A percentile compares a stretch with the other conserved stretches of the same genome.
Evolutionary conservation across 2,888 invertebrate genomes (phyloP).

Genomic region (Megamerina dolium): DNA sequence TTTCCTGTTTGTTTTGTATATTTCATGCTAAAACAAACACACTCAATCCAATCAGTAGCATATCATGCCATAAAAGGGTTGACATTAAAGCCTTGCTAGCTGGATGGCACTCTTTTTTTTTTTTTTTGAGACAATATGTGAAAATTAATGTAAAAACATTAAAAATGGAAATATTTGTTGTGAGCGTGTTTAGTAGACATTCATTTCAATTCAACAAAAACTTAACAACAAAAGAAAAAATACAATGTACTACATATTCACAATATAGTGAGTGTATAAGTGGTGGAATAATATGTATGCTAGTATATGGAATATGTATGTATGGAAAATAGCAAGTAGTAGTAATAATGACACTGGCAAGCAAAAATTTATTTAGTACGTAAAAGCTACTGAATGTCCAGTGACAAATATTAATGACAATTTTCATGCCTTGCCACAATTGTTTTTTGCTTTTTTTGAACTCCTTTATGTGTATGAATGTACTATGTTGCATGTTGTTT

Average conservation of each 20-base stretch:
- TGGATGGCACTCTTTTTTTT: too few relatives aligned
- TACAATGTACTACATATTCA: too few relatives aligned
- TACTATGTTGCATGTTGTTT: too few relatives aligned
- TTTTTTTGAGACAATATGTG: slow-evolving; percentile 15
- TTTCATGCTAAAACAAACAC: background rate
- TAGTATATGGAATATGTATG: too few relatives aligned
- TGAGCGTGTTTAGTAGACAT: slow-evolving; percentile 13
- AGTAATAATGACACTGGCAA: too few relatives aligned
- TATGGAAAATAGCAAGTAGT: too few relatives aligned
- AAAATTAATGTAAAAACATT: slow-evolving; percentile 9
- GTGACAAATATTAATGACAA: slow-evolving; percentile 30
- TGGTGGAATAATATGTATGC: too few relatives aligned
- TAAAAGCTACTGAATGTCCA: slow-evolving; percentile 2
- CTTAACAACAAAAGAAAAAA: background rate
- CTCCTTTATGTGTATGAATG: too few relatives aligned
- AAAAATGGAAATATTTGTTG: background rate
- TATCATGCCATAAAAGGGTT: too few relatives aligned
- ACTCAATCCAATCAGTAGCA: background rate
- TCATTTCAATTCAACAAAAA: slow-evolving; percentile 3
- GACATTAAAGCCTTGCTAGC: slow-evolving; percentile 3
- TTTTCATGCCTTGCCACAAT: slow-evolving; percentile 27
- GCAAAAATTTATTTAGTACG: background rate
- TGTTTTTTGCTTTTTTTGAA: too few relatives aligned
- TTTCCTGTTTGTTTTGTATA: too few relatives aligned
- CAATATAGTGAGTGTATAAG: too few relatives aligned